phyloP scores from a whole-genome alignment of 2,888 invertebrate species.

The Drosophila melanosoma region DNA sequence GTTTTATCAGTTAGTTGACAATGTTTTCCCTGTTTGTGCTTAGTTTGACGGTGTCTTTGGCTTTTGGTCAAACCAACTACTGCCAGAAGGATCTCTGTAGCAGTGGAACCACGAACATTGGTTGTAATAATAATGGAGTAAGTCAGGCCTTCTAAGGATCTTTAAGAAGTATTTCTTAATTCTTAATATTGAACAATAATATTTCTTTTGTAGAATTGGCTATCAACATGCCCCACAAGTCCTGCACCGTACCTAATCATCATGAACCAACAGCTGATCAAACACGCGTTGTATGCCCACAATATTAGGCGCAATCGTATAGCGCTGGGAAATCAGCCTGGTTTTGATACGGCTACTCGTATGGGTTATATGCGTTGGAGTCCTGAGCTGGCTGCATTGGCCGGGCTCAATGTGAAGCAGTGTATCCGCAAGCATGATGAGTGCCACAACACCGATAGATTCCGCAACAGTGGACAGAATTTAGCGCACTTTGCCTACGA shows the following conservation, averaged over 20 bases:
- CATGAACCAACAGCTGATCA: slow-evolving; percentile 11
- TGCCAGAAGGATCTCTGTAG: slow-evolving; percentile 33
- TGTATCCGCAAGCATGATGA: slow-evolving; percentile 42
- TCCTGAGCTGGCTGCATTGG: slow-evolving; percentile 47
- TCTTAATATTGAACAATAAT: background rate
- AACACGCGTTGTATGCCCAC: slow-evolving; percentile 31
- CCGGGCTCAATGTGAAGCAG: slow-evolving; percentile 55
- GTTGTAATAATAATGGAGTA: slow-evolving; percentile 50
- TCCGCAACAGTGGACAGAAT: slow-evolving; percentile 54
- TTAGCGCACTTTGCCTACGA: slow-evolving; percentile 42
- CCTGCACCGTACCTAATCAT: slow-evolving; percentile 34
- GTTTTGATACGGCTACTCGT: too few species aligned
- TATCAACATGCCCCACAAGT: slow-evolving; percentile 35
- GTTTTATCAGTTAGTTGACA: slow-evolving; percentile 16
- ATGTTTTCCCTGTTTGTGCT: slow-evolving; percentile 41
- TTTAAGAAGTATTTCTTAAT: background rate
- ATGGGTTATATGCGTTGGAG: too few species aligned
- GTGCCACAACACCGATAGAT: slow-evolving; percentile 51
- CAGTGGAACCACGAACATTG: slow-evolving; percentile 34
- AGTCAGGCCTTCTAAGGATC: slow-evolving; percentile 16
- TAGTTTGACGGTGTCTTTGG: slow-evolving; percentile 17
- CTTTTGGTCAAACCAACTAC: slow-evolving; percentile 38
- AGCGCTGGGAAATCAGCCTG: slow-evolving; percentile 38
- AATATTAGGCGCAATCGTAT: slow-evolving; percentile 46
- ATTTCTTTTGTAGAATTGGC: slow-evolving; percentile 25